phyloP scores from a whole-genome alignment of 2,888 invertebrate genomes.

The Cyclophora punctaria region DNA sequence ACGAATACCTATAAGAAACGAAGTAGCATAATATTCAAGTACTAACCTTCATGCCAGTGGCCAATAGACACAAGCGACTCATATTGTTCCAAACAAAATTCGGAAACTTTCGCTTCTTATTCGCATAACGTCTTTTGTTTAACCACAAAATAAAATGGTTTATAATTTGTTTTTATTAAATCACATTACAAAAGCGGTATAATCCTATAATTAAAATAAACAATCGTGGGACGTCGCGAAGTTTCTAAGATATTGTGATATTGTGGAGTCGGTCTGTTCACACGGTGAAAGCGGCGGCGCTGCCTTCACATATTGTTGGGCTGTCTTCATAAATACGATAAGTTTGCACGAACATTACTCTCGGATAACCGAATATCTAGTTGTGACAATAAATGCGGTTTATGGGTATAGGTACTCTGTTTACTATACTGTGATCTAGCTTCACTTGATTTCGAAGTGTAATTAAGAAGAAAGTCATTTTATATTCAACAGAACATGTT shows the following conservation, averaged over 20 bases:
- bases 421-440: too few species aligned
- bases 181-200: constrained; percentile 19
- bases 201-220: constrained; percentile 15
- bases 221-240: constrained; percentile 11
- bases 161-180: constrained; percentile 9
- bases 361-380: neutral
- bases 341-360: neutral
- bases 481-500: too few species aligned
- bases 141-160: neutral
- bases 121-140: neutral
- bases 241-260: constrained; percentile 21
- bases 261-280: constrained; percentile 25
- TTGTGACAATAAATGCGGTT: too few species aligned
- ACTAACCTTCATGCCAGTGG: too few species aligned
- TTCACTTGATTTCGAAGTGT: too few species aligned
- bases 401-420: too few species aligned
- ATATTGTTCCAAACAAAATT: too few species aligned
- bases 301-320: constrained; percentile 10
- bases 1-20: too few species aligned
- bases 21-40: too few species aligned
- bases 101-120: neutral
- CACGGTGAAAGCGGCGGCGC: constrained; percentile 32
- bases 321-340: neutral
- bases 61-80: too few species aligned
- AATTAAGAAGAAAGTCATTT: too few species aligned